Evolutionary conservation across 2,113 vertebrate species (phyloP).

Genomic region (Eretmochelys imbricata): DNA sequence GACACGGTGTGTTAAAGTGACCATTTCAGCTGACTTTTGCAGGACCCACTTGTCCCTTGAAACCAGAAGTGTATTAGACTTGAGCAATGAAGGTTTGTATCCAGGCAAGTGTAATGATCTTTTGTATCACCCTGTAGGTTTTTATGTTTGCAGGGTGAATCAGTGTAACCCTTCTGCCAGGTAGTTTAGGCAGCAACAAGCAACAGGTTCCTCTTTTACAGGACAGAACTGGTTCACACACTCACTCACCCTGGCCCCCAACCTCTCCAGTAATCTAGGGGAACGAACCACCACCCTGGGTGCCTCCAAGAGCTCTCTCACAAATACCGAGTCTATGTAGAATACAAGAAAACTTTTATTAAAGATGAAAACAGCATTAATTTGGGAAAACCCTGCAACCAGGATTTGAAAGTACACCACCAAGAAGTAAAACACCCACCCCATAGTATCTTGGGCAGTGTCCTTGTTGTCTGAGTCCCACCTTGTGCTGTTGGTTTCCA

Average conservation of each 20-base stretch:
- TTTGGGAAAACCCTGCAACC: no score
- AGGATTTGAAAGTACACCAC: background rate
- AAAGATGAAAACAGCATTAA: background rate
- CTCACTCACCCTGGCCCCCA: no score
- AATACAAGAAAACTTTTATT: background rate
- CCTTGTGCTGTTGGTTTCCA: background rate
- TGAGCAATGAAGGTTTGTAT: background rate
- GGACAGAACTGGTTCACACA: background rate
- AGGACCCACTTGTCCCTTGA: background rate
- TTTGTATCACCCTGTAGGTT: accelerated
- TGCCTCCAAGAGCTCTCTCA: background rate
- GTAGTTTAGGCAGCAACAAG: background rate
- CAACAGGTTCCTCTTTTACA: background rate
- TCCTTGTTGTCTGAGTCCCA: background rate
- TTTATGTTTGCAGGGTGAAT: accelerated
- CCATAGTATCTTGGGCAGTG: background rate
- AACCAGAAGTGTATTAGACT: accelerated
- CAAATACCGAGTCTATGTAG: background rate
- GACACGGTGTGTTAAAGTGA: background rate
- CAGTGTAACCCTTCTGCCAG: background rate
- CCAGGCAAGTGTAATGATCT: no score
- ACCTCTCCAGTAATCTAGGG: background rate
- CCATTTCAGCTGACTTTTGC: accelerated
- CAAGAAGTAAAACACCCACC: background rate
- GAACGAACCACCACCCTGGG: background rate